Percentiles rank a stretch among this genome's conserved stretches.
Evolutionary conservation across 2,888 invertebrate species (phyloP).

Genomic region (Exephanes ischioxanthus): DNA sequence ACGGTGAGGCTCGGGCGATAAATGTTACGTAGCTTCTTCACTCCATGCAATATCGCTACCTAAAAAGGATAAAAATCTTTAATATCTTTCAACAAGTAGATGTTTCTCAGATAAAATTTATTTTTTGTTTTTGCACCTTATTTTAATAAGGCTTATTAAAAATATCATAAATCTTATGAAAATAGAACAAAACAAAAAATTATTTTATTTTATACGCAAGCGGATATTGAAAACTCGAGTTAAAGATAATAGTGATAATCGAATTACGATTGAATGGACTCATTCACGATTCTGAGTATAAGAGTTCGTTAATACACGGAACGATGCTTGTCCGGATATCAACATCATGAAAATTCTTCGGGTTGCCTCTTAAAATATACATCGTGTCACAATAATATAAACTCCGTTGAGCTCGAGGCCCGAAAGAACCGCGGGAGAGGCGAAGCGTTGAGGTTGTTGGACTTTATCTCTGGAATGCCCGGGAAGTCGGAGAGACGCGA

Average conservation of each 20-base stretch:
- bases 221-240: neutral
- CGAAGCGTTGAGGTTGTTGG: slow-evolving; percentile 4
- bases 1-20: neutral
- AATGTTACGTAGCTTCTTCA: neutral
- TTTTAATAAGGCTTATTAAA: neutral
- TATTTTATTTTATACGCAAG: neutral
- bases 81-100: too few relatives aligned
- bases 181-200: too few relatives aligned
- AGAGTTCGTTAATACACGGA: slow-evolving; percentile 39
- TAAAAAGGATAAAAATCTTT: too few relatives aligned
- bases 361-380: slow-evolving; percentile 80
- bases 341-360: slow-evolving; percentile 82
- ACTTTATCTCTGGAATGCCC: slow-evolving; percentile 13
- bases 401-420: slow-evolving; percentile 61
- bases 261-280: neutral
- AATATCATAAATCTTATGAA: too few relatives aligned
- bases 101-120: too few relatives aligned
- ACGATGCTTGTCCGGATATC: slow-evolving; percentile 26
- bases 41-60: neutral
- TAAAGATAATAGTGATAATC: neutral
- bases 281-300: slow-evolving; percentile 10
- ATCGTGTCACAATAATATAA: slow-evolving; percentile 77
- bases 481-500: slow-evolving; percentile 52
- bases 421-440: slow-evolving; percentile 54
- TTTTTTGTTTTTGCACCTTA: neutral